Conservation (phyloP, 2,113 vertebrate species). For the Lepus americanus region DNA sequence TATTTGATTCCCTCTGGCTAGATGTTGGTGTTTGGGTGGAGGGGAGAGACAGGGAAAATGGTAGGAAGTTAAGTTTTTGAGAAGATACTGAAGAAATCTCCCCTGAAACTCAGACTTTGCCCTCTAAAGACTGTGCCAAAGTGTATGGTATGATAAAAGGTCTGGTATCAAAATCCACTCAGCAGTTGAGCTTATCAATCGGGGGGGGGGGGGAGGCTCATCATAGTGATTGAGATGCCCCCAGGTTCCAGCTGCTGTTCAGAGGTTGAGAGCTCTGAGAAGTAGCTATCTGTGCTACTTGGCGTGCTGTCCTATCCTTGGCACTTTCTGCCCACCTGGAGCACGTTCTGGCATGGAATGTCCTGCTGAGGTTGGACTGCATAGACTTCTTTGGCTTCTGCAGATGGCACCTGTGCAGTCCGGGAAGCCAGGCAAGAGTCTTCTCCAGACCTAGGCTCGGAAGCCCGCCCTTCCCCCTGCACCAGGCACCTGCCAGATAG, state of each 20-base stretch:
- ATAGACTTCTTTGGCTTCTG: not conserved
- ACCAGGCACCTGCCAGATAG: not conserved
- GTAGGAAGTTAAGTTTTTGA: not conserved
- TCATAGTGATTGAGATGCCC: not conserved
- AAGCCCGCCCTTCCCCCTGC: not conserved
- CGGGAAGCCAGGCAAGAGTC: not conserved
- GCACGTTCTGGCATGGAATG: not conserved
- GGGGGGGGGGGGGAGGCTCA: not conserved
- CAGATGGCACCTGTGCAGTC: not conserved
- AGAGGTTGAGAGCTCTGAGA: not conserved
- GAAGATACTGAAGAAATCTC: not conserved
- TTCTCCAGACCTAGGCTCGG: not conserved
- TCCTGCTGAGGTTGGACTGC: not conserved
- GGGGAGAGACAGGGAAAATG: not conserved
- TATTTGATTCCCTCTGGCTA: not conserved
- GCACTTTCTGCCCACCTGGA: not conserved
- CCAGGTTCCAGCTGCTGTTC: not conserved
- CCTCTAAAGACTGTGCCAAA: not conserved
- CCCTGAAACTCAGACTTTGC: conserved; percentile 1
- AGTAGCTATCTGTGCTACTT: not conserved
- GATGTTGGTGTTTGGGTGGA: not conserved
- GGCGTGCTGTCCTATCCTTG: not conserved
- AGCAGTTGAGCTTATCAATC: not conserved
- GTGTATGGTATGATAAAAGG: not conserved
- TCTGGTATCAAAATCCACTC: conserved; percentile 1